Evolutionary conservation across 2,888 invertebrate genomes (phyloP).

Genomic region (Napeogenes sylphis): DNA sequence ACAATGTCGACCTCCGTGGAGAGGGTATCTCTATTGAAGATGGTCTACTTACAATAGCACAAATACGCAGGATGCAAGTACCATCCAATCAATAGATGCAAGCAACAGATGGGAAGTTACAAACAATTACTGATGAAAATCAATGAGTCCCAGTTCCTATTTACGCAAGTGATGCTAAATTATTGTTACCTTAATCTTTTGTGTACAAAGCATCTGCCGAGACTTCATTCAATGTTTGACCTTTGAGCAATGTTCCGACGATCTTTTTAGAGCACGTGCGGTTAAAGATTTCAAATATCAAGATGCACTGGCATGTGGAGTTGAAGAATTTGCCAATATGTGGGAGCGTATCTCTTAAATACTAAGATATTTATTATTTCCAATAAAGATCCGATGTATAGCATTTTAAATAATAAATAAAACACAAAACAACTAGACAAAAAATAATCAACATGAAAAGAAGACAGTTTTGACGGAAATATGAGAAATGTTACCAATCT

Average conservation of each 20-base stretch:
- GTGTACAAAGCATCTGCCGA: conserved; percentile 60
- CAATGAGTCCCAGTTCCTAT: conserved; percentile 29
- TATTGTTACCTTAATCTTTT: conserved; percentile 50
- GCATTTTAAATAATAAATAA: too few relatives aligned
- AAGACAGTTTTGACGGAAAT: not conserved
- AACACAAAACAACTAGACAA: not conserved
- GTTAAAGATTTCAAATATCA: conserved; percentile 40
- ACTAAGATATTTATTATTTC: not conserved
- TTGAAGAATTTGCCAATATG: conserved; percentile 17
- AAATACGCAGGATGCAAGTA: conserved; percentile 14
- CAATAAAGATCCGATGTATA: too few relatives aligned
- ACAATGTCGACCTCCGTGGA: conserved; percentile 47
- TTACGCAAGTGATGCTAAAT: conserved; percentile 32
- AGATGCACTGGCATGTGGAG: conserved; percentile 42
- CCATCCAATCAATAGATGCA: conserved; percentile 18
- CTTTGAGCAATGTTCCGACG: conserved; percentile 48
- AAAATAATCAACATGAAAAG: not conserved
- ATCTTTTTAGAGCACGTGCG: conserved; percentile 50
- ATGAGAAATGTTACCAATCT: not conserved
- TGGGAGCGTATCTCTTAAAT: conserved; percentile 1
- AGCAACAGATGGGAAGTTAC: conserved; percentile 21
- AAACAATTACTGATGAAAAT: conserved; percentile 26
- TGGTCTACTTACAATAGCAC: conserved; percentile 28
- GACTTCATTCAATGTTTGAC: conserved; percentile 61
- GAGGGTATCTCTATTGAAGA: conserved; percentile 44